Evolutionary conservation across 2,888 invertebrate genomes (phyloP), one percentile per base, ranked within the genome.

Genomic region (Diadegma fenestrale): DNA sequence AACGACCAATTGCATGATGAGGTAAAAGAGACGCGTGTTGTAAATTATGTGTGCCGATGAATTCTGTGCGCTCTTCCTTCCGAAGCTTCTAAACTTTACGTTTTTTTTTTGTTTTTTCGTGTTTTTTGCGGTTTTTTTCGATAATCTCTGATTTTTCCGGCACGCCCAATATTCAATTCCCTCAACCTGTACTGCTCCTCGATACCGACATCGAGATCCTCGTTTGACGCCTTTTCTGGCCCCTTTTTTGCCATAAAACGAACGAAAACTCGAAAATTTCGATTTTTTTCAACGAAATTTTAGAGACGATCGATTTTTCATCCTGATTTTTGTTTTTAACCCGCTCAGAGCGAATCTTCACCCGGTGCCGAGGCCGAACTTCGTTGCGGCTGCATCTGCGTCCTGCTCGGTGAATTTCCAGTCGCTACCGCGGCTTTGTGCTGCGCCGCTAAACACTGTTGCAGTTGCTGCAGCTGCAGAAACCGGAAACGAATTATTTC

Each of bases 381-480:
- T 82, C 93, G 91, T 87, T 93, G 92, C 69, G 92, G 87, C 88
- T 93, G 93, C 64, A 93, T 90, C 89, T 93, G 93, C 63, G 93
- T 91, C 86, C 93, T 90, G 80, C 82, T 91, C 72, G 92, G 89
- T 85, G 91, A 93, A 75, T 90, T 92, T 26, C 92, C 89, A 22
- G 91, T 91, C 45, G 88, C 91, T 26, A 89, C 91, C 41, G 92
- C 92, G 19, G 93, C 91, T 88, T 94, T 94, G 84, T 93, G 93
- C 85, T 94, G 94, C 58, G 93, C 93, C 72, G 93, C 92, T 84
- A 94, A 88, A 88, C 93, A 93, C 81, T 94, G 94, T 78, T 93
- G 93, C 58, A 94, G 87, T 83, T 94, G 93, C 85, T 94, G 94
- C 79, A 94, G 89, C 89, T 94, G 5, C 10, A 12, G 89, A 26